Conservation (phyloP, 2,113 vertebrate genomes). For the Circaetus gallicus region DNA sequence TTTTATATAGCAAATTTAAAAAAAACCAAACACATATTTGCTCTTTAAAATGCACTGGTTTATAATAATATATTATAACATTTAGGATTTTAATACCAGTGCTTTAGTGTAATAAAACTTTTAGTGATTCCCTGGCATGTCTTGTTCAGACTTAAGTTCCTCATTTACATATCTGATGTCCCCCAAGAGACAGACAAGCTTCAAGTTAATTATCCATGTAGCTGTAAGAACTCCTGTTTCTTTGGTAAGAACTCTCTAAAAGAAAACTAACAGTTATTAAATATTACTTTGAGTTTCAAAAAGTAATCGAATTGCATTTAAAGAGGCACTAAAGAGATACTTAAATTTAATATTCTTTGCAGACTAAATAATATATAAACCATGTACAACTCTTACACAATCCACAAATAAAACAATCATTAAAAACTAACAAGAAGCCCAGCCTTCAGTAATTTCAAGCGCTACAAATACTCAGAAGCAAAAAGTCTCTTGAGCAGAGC, state of each 20-base stretch:
- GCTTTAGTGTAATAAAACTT: conserved; percentile 77
- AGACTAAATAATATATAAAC: conserved; percentile 72
- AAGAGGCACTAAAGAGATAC: conserved; percentile 76
- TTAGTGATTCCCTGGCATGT: conserved; percentile 71
- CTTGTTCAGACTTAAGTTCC: conserved; percentile 75
- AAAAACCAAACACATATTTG: conserved; percentile 41
- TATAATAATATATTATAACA: conserved; percentile 55
- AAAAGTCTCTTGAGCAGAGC: neutral
- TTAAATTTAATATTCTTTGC: conserved; percentile 74
- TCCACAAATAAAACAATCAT: conserved; percentile 59
- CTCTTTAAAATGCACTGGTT: conserved; percentile 67
- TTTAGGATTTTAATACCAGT: conserved; percentile 55
- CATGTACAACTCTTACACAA: conserved; percentile 60
- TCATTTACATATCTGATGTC: conserved; percentile 82
- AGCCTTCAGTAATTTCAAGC: neutral
- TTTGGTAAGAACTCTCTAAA: conserved; percentile 76
- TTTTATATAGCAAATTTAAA: conserved; percentile 2
- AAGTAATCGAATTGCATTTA: conserved; percentile 72
- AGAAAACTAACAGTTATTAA: conserved; percentile 82
- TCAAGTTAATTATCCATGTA: conserved; percentile 82
- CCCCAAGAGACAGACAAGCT: conserved; percentile 78
- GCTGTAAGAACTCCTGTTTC: conserved; percentile 78
- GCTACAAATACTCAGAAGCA: neutral
- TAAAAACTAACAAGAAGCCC: conserved; percentile 42
- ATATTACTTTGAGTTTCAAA: conserved; percentile 75